Conservation (phyloP, 2,113 vertebrate genomes). For the Corynorhinus townsendii region DNA sequence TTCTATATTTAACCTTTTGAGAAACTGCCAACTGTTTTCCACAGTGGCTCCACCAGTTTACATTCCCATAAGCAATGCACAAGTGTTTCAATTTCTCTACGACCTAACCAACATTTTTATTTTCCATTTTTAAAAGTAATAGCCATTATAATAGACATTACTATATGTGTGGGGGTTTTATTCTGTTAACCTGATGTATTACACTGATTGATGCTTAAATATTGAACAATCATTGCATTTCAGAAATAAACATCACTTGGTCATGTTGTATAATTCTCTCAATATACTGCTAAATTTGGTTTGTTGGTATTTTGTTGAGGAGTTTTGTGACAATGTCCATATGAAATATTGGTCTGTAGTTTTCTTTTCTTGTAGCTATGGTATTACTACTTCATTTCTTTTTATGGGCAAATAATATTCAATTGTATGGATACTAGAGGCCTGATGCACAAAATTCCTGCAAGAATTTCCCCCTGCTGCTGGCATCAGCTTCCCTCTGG, state of each 20-base stretch:
- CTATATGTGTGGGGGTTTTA: background rate
- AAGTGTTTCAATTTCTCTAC: background rate
- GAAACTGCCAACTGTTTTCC: background rate
- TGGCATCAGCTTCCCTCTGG: too few species aligned
- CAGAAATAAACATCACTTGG: background rate
- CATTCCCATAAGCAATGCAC: background rate
- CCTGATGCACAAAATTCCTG: too few species aligned
- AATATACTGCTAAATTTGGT: background rate
- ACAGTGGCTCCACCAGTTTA: background rate
- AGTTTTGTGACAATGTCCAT: background rate
- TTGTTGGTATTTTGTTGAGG: background rate
- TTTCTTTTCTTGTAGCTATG: background rate
- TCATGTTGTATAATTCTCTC: background rate
- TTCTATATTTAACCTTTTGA: background rate
- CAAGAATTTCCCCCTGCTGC: too few species aligned
- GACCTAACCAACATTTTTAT: background rate
- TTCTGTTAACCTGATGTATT: background rate
- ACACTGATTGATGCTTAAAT: background rate
- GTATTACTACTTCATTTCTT: background rate
- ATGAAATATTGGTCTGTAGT: background rate
- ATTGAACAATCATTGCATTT: background rate
- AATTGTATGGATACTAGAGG: background rate
- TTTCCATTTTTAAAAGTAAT: background rate
- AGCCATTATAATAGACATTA: background rate
- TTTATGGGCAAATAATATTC: background rate